These are phyloP conservation scores for Ceuthmochares aereus DNA, from an alignment of 2,113 vertebrate genomes.

Conservation along the genomic window DNA sequence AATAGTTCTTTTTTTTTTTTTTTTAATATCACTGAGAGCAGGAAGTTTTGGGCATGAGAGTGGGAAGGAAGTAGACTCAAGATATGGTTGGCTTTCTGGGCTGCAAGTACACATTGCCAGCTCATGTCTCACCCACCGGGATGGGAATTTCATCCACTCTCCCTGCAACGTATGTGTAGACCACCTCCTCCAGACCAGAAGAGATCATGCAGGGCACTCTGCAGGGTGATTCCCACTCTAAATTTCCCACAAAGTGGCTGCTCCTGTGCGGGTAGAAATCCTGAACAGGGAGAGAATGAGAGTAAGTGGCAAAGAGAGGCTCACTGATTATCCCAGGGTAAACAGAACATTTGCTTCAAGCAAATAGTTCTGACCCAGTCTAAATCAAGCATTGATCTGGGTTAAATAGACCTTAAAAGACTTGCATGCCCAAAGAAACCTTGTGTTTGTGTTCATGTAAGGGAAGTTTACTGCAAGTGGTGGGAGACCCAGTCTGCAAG, in stretches of 20 bases:
- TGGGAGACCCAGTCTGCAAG: neutral
- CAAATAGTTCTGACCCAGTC: neutral
- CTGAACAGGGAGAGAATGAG: neutral
- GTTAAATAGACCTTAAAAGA: neutral
- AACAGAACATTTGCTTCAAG: neutral
- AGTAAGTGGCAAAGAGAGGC: neutral
- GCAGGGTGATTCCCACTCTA: neutral
- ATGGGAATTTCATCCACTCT: neutral
- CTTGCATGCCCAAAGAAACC: neutral
- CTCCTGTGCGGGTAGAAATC: neutral
- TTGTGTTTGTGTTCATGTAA: neutral
- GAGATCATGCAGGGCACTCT: neutral
- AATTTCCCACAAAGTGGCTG: neutral
- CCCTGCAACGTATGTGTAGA: rapidly evolving
- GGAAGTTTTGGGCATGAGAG: no score
- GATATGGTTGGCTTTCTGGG: no score
- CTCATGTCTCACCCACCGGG: no score
- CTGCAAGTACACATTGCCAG: no score
- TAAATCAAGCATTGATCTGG: neutral
- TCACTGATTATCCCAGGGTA: neutral
- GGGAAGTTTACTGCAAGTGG: neutral
- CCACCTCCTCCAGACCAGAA: neutral
- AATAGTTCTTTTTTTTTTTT: no score
- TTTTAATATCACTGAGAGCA: no score
- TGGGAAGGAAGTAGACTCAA: no score